Percentiles rank a stretch among this genome's conserved stretches.
Conservation (phyloP, 2,113 vertebrate species). For the Girardinichthys multiradiatus region DNA sequence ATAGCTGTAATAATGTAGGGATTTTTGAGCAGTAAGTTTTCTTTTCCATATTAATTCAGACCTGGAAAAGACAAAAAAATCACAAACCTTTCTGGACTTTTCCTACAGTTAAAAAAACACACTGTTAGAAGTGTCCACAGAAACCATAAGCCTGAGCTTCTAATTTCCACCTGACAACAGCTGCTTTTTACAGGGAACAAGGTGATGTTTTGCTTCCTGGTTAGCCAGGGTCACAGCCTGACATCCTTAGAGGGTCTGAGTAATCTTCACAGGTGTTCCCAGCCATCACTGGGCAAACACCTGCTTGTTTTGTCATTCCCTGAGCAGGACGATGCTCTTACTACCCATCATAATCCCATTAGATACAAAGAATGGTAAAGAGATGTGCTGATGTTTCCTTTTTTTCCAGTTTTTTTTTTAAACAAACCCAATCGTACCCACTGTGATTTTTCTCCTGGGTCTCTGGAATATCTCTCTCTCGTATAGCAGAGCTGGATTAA, state of each 20-base stretch:
- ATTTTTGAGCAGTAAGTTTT: neutral
- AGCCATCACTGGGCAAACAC: conserved; percentile 54
- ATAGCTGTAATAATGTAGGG: neutral
- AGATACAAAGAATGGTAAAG: conserved; percentile 57
- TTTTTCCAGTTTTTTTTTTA: conserved; percentile 18
- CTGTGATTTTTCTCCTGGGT: neutral
- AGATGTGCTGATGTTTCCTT: conserved; percentile 20
- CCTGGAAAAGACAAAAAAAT: too few species aligned
- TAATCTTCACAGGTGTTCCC: conserved; percentile 64
- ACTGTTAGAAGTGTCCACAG: conserved; percentile 57
- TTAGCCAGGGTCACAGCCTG: conserved; percentile 36
- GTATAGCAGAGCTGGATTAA: conserved; percentile 16
- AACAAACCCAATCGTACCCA: neutral
- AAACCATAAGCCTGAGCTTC: conserved; percentile 41
- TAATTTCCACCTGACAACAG: conserved; percentile 15
- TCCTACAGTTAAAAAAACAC: neutral
- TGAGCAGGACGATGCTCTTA: conserved; percentile 27
- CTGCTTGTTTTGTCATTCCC: conserved; percentile 48
- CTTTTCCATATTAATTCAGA: neutral
- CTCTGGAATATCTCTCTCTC: neutral
- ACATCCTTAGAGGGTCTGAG: conserved; percentile 45
- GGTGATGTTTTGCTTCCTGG: conserved; percentile 35
- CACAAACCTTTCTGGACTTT: neutral
- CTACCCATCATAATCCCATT: conserved; percentile 73
- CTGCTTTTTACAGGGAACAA: conserved; percentile 33